Conservation (phyloP, 2,113 vertebrate species). For the Butorides virescens region DNA sequence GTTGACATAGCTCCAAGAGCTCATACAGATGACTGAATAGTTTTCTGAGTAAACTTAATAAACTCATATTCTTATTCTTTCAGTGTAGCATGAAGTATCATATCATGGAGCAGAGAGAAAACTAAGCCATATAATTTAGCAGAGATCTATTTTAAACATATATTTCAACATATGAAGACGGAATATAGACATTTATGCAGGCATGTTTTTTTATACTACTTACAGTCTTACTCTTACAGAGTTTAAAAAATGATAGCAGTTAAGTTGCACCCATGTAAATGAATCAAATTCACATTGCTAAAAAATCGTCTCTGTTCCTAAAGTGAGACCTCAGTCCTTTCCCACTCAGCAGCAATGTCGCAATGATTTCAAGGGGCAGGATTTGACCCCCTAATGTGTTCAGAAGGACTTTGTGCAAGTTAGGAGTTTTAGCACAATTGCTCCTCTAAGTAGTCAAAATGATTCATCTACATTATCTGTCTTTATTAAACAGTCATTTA, state of each 20-base stretch:
- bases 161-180: background rate
- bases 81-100: slow-evolving; percentile 49
- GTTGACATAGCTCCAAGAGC: slow-evolving; percentile 79
- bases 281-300: background rate
- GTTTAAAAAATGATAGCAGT: background rate
- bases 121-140: slow-evolving; percentile 8
- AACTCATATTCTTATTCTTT: slow-evolving; percentile 75
- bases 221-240: background rate
- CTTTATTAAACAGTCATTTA: slow-evolving; percentile 67
- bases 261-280: background rate
- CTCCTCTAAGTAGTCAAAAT: slow-evolving; percentile 63
- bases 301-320: background rate
- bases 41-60: slow-evolving; percentile 80
- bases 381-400: slow-evolving; percentile 31
- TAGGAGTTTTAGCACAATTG: slow-evolving; percentile 50
- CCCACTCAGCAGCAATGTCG: background rate
- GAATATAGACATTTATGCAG: background rate
- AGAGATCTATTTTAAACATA: slow-evolving; percentile 31
- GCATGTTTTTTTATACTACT: background rate
- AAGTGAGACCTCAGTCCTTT: background rate
- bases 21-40: slow-evolving; percentile 70
- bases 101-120: slow-evolving; percentile 24
- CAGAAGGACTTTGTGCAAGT: slow-evolving; percentile 41
- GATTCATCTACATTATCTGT: slow-evolving; percentile 62
- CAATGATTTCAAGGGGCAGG: background rate